Evolutionary conservation across 35 echinoderm and acorn worm genomes (phyloP), one percentile per base, ranked within the genome.

Genomic region (Stichopus chloronotus): DNA sequence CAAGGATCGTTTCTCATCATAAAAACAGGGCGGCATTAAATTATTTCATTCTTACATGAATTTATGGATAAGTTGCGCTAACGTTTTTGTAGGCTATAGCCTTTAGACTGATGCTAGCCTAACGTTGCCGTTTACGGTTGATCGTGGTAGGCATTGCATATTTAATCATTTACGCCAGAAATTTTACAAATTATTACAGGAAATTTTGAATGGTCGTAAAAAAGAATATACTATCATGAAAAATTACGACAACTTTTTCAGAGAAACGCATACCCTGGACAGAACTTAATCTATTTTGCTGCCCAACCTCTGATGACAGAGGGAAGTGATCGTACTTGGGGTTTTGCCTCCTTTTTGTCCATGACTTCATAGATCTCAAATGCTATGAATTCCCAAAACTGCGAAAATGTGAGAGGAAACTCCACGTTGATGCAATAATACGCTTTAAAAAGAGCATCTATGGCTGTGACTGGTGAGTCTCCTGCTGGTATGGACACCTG

Each of bases 341-440:
- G 84, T 43, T 87, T 87, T 19, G 84, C 84, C n/a, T 87, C 56
- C 56, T 87, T 87, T 23, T 59, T 61, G 25, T 65, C 20, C 59
- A 87, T 87, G 17, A 87, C 84, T 53, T 14, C 84, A 87, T 87
- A 87, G 19, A 87, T 57, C 5, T 87, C 56, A 61, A 57, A 87
- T 19, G 56, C 59, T 2, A 87, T 56, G 56, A 87, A 87, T 87
- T 87, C 84, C 84, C 84, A 87, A 22, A 87, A 65, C 84, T 87
- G 84, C 0, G 56, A 61, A 61, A 60, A 4, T 61, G 56, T 9
- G 7, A 22, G 17, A n/a, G 84, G 84, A 59, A 58, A 87, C 20
- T 87, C 84, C 84, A 87, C 84, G 43, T 87, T 87, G 25, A 87
- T 61, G 24, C 84, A 87, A 14, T 87, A 87, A 14, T 87, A 87